Conservation (phyloP, 1,140 invertebrate species). For the Eupristina koningsbergeri region DNA sequence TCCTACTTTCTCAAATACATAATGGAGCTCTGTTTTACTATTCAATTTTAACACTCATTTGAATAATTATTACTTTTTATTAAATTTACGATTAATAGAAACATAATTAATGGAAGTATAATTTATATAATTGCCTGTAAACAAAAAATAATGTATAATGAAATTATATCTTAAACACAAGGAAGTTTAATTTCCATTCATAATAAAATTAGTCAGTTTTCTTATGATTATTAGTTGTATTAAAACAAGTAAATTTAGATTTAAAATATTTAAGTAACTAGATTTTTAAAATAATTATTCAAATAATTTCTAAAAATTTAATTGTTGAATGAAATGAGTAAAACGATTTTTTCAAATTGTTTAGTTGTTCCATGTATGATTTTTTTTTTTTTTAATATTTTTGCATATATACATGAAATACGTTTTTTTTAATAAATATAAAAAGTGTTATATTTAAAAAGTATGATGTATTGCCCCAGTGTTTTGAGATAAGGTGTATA, state of each 20-base stretch:
- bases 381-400: conserved; percentile 31
- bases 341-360: conserved; percentile 31
- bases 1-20: conserved; percentile 43
- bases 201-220: too few relatives aligned
- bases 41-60: conserved; percentile 30
- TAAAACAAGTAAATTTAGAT: too few relatives aligned
- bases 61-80: conserved; percentile 6
- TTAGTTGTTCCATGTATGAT: conserved; percentile 17
- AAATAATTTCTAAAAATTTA: conserved; percentile 32
- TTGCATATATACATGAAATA: conserved; percentile 20
- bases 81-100: not conserved
- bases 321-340: too few relatives aligned
- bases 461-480: conserved; percentile 37
- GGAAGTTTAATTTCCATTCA: conserved; percentile 4
- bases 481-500: conserved; percentile 26
- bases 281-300: conserved; percentile 19
- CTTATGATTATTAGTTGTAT: conserved; percentile 35
- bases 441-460: conserved; percentile 36
- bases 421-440: conserved; percentile 38
- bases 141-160: conserved; percentile 8
- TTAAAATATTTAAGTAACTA: not conserved
- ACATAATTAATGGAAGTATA: not conserved
- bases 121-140: not conserved
- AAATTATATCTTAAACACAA: not conserved
- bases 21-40: conserved; percentile 31